Evolutionary conservation across 2,113 vertebrate genomes (phyloP).

Genomic region (Phyllopteryx taeniolatus): DNA sequence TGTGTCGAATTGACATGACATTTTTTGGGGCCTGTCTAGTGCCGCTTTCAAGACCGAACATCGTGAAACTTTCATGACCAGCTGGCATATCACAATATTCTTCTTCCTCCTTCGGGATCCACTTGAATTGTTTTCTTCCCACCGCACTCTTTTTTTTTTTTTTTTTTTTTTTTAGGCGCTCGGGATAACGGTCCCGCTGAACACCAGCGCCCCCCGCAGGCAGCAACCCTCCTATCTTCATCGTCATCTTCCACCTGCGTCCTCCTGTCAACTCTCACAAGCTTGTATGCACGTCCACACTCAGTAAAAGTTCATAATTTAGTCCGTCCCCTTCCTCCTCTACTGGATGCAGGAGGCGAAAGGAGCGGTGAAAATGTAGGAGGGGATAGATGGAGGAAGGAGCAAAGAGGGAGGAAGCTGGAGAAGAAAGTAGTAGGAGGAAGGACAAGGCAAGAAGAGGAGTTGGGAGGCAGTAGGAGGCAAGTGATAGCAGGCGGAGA

Average conservation of each 20-base stretch:
- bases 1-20: no score
- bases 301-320: not conserved
- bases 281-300: not conserved
- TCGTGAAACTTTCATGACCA: not conserved
- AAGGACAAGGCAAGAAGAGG: no score
- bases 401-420: no score
- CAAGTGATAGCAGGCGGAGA: not conserved
- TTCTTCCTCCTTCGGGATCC: not conserved
- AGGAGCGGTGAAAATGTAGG: not conserved
- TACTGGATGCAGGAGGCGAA: no score
- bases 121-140: not conserved
- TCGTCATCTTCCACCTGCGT: not conserved
- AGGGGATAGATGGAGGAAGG: no score
- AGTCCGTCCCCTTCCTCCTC: not conserved
- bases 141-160: not conserved
- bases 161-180: not conserved
- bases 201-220: not conserved
- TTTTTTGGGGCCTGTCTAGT: no score
- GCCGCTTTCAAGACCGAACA: not conserved
- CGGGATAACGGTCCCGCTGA: not conserved
- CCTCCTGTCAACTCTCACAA: not conserved
- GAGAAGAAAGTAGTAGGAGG: no score
- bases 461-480: not conserved
- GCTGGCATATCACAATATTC: not conserved
- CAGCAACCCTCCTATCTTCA: not conserved